Conservation (phyloP, 2,888 invertebrate species). For the Rhyacophila evoluta region DNA sequence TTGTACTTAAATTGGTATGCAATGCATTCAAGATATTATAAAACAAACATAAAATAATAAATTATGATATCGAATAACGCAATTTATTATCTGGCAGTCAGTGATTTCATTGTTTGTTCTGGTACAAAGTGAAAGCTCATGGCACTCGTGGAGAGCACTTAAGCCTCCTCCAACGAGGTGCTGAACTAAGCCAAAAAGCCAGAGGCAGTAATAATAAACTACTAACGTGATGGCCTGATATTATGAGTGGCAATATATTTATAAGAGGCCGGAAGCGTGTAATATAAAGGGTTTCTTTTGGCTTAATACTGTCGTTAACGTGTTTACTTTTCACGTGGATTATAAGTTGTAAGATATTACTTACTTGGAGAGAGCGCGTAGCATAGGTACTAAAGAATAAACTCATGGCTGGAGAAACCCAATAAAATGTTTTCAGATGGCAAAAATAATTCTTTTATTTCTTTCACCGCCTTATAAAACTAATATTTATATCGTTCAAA, state of each 20-base stretch:
- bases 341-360: neutral
- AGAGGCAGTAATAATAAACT: slow-evolving; percentile 28
- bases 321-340: slow-evolving; percentile 21
- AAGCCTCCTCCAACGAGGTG: slow-evolving; percentile 23
- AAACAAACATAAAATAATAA: neutral
- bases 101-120: slow-evolving; percentile 28
- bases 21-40: neutral
- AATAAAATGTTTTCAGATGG: too few species aligned
- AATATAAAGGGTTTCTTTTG: slow-evolving; percentile 21
- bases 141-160: slow-evolving; percentile 7
- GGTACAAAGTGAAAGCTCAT: slow-evolving; percentile 27
- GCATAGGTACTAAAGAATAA: neutral
- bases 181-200: slow-evolving; percentile 5
- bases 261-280: slow-evolving; percentile 19
- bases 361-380: neutral
- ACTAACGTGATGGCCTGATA: slow-evolving; percentile 1
- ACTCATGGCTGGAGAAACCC: neutral
- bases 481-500: too few species aligned
- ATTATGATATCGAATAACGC: neutral
- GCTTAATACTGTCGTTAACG: slow-evolving; percentile 10
- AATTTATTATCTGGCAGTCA: slow-evolving; percentile 3
- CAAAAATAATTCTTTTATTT: too few species aligned
- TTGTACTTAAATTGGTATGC: too few species aligned
- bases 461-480: too few species aligned
- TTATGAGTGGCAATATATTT: slow-evolving; percentile 24